These are phyloP conservation scores for Xiphophorus maculatus DNA, from an alignment of 2,113 vertebrate species.

Conservation along the genomic window DNA sequence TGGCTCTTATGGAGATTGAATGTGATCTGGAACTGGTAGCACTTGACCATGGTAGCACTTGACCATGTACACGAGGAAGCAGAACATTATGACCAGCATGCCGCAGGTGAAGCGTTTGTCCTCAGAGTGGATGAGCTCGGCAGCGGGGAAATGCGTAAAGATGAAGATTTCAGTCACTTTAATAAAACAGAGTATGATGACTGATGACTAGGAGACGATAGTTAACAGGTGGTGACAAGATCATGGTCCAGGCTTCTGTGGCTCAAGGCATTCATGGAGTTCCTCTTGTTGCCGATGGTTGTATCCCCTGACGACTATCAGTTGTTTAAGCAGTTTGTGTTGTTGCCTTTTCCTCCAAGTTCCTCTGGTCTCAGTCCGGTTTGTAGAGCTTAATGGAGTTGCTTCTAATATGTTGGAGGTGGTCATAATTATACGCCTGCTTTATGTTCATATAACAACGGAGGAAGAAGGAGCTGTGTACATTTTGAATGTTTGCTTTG, in stretches of 20 bases:
- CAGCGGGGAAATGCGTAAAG: not conserved
- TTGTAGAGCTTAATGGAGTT: not conserved
- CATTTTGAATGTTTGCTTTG: not conserved
- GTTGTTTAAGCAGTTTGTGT: not conserved
- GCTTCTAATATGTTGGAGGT: not conserved
- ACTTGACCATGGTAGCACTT: too few species aligned
- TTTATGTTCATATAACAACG: not conserved
- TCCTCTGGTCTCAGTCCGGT: not conserved
- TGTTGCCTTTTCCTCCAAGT: too few species aligned
- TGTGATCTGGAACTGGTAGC: not conserved
- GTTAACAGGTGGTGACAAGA: too few species aligned
- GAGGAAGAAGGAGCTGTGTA: not conserved
- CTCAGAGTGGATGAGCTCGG: not conserved
- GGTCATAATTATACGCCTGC: not conserved
- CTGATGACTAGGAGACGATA: too few species aligned
- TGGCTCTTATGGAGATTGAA: not conserved
- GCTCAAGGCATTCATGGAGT: too few species aligned
- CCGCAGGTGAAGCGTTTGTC: not conserved
- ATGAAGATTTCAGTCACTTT: too few species aligned
- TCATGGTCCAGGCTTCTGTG: too few species aligned
- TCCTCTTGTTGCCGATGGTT: too few species aligned
- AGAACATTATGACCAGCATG: not conserved
- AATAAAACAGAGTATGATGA: too few species aligned
- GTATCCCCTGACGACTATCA: too few species aligned
- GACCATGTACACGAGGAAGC: too few species aligned